Evolutionary conservation across 2,888 invertebrate genomes (phyloP).

Genomic region (Phorcus lineatus): DNA sequence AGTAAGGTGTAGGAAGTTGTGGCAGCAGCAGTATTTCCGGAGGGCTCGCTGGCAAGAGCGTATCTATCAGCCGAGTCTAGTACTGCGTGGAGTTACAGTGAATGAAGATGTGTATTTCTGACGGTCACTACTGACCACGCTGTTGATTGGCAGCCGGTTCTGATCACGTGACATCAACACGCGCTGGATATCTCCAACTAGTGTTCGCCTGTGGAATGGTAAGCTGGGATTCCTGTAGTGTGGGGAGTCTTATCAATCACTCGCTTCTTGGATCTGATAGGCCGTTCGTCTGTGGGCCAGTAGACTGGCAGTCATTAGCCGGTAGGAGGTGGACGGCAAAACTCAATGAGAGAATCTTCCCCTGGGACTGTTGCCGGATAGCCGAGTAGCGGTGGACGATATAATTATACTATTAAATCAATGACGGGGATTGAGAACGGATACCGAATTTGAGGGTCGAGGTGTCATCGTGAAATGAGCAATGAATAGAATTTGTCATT

Average conservation of each 20-base stretch:
- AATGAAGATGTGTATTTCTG: no score
- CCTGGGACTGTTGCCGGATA: slow-evolving; percentile 3
- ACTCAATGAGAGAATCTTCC: slow-evolving; percentile 9
- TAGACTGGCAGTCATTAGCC: neutral
- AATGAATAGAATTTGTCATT: slow-evolving; percentile 18
- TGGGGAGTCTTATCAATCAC: neutral
- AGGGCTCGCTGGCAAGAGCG: no score
- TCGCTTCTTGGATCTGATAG: neutral
- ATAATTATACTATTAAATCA: slow-evolving; percentile 30
- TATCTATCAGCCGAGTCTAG: no score
- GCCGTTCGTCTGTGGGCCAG: neutral
- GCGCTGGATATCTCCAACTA: slow-evolving; percentile 14
- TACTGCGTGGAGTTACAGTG: no score
- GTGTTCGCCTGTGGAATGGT: slow-evolving; percentile 15
- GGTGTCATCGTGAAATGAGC: neutral
- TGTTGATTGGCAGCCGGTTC: slow-evolving; percentile 9
- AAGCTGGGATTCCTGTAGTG: neutral
- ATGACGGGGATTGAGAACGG: slow-evolving; percentile 8
- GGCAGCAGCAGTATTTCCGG: no score
- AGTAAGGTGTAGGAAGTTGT: no score
- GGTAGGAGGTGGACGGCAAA: neutral
- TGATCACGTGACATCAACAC: slow-evolving; percentile 14
- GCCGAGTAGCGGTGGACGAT: slow-evolving; percentile 1
- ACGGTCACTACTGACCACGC: neutral
- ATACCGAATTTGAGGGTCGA: neutral